These are phyloP conservation scores for Pithys albifrons DNA, from an alignment of 2,113 vertebrate genomes.

Conservation along the genomic window DNA sequence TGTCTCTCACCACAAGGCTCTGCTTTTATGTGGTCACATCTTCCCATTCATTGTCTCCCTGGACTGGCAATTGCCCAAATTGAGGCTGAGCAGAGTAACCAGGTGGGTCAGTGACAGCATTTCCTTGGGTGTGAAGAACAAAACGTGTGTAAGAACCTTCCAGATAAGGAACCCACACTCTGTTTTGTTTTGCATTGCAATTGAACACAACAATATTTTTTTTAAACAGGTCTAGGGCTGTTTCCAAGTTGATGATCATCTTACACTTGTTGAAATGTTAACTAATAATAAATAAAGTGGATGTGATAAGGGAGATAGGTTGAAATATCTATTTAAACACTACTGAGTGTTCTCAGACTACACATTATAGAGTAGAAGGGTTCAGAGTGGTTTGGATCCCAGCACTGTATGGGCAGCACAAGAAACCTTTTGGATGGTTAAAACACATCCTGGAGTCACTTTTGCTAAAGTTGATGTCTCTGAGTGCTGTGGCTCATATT, in stretches of 20 bases:
- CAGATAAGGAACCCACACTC: background rate
- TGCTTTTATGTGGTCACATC: background rate
- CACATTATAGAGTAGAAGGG: too few species aligned
- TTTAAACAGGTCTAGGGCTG: background rate
- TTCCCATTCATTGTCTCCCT: background rate
- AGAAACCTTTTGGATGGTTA: background rate
- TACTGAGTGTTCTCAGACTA: background rate
- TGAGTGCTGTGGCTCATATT: background rate
- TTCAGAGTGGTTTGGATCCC: background rate
- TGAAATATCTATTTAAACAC: fast-evolving
- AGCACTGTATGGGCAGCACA: fast-evolving
- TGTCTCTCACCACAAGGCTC: background rate
- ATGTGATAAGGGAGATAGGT: background rate
- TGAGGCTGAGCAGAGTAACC: fast-evolving
- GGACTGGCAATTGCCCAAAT: too few species aligned
- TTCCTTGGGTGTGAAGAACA: background rate
- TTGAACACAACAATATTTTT: background rate
- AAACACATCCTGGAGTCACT: background rate
- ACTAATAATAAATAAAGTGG: background rate
- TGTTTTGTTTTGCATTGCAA: background rate
- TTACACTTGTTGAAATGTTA: background rate
- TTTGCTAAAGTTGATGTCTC: background rate
- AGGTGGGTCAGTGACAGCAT: background rate
- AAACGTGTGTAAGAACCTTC: background rate
- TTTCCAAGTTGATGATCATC: fast-evolving